Evolutionary conservation across 92 coral and sea anemone genomes (phyloP).

Genomic region (Siderastrea radians): DNA sequence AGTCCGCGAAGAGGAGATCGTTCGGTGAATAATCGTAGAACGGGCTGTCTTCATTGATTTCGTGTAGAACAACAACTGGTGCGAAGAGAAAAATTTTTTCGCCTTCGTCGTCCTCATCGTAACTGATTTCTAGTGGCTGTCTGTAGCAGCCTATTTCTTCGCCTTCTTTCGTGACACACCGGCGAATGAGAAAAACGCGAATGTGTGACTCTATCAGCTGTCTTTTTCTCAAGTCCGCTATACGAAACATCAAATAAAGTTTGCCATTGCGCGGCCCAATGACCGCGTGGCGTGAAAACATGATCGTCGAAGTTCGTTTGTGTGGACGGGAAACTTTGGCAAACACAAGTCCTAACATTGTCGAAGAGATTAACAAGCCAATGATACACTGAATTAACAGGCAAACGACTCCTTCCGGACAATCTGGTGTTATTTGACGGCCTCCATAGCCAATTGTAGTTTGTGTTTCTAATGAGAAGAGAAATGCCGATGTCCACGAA

Average conservation of each 20-base stretch:
- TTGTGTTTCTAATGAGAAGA: conserved; percentile 88
- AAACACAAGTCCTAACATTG: conserved; percentile 79
- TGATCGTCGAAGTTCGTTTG: conserved; percentile 63
- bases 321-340: conserved; percentile 84
- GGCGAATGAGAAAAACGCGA: conserved; percentile 73
- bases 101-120: conserved; percentile 69
- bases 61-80: conserved; percentile 73
- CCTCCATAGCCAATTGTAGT: conserved; percentile 88
- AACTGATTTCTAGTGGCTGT: conserved; percentile 66
- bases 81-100: conserved; percentile 76
- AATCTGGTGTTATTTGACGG: conserved; percentile 79
- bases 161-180: conserved; percentile 69
- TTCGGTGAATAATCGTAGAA: conserved; percentile 77
- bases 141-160: conserved; percentile 87
- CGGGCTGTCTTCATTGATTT: conserved; percentile 82
- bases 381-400: conserved; percentile 78
- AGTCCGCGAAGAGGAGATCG: conserved; percentile 58
- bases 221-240: conserved; percentile 83
- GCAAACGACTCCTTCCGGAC: conserved; percentile 84
- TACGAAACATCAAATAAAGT: conserved; percentile 79
- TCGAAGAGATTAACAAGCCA: conserved; percentile 79
- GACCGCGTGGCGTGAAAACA: conserved; percentile 77
- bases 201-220: conserved; percentile 80
- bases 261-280: conserved; percentile 81
- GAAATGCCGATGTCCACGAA: conserved; percentile 87